phyloP scores from a whole-genome alignment of 2,797 vertebrate species.

The Ctenochaetus hawaiiensis region DNA sequence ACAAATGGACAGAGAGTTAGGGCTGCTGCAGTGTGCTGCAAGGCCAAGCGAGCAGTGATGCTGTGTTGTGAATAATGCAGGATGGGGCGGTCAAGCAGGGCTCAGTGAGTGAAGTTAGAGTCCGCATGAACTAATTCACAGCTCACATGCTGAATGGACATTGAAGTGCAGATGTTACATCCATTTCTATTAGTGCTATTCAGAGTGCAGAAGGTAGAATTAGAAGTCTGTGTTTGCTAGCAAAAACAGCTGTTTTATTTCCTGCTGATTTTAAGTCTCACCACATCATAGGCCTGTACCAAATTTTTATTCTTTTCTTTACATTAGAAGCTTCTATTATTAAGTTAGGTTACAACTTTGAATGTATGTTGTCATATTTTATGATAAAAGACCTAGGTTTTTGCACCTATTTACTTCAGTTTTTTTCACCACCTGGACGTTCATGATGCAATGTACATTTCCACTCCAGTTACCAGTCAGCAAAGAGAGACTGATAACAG shows the following conservation, averaged over 20 bases:
- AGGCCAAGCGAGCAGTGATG: conserved; percentile 28
- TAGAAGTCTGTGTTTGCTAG: not conserved
- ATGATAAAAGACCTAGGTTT: too few relatives aligned
- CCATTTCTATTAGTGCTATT: not conserved
- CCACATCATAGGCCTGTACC: not conserved
- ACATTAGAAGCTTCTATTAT: too few relatives aligned
- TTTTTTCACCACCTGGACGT: too few relatives aligned
- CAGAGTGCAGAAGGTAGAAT: not conserved
- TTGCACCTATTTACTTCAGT: too few relatives aligned
- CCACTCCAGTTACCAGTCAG: too few relatives aligned
- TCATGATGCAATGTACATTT: too few relatives aligned
- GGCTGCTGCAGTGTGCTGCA: conserved; percentile 54
- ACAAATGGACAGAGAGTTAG: conserved; percentile 4
- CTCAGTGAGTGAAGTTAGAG: conserved; percentile 26
- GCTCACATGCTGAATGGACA: not conserved
- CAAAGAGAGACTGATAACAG: too few relatives aligned
- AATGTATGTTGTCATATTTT: too few relatives aligned
- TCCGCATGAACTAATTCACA: conserved; percentile 37
- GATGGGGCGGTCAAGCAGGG: conserved; percentile 32
- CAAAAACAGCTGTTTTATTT: not conserved
- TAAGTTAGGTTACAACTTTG: too few relatives aligned
- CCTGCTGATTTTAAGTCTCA: not conserved
- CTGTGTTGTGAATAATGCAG: conserved; percentile 66
- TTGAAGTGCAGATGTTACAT: not conserved
- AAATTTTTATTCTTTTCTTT: too few relatives aligned